Base-by-base conservation (phyloP, 2,888 invertebrate genomes). In the Drosophila rellima region DNA sequence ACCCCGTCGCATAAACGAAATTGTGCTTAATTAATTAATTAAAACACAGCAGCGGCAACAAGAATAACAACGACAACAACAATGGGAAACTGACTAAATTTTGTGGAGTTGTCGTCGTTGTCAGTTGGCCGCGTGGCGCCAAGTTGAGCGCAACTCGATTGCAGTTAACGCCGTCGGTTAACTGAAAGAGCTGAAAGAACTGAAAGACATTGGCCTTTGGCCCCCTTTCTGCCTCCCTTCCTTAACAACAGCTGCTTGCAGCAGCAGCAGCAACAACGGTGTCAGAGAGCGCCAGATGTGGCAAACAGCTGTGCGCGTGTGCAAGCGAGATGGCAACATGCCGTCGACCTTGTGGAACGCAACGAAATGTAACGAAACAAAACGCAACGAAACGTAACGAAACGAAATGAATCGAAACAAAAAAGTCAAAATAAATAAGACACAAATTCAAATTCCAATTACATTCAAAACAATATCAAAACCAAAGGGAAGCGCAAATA, bases 21-120 rank as follows among this genome's bases (percentile, higher is more conserved):
- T 65, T 76, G 67, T 77, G 85, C 75, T 85, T 85, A 85, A 85
- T 83, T 83, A 83, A 83, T 85, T 83, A 83, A 82, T 77, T 79
- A 70, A 82, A 80, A 71, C 40, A 71, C 40, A 66, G 65, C 67
- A 64, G 44, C 44, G 54, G 10, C 45, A 65, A 11, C 47, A 39
- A 7, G 51, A 47, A 35, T n/a, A 23, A 8, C 35, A 51, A 13
- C 23, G 29, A 39, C 29, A 47, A 35, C 35, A 20, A 26, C 29
- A 56, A 13, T 20, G 51, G 33, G 29, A 50, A 40, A 18, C 23
- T 15, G 8, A 48, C n/a, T 47, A 37, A 17, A 40, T 62, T 62
- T 63, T 39, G 33, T 48, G 42, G 42, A 50, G 64, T 59, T 39
- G 39, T 39, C 33, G 51, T 56, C 29, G 68, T 37, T 54, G 56